Evolutionary conservation across 2,797 vertebrate species (phyloP).

Genomic region (Austrolebias charrua): DNA sequence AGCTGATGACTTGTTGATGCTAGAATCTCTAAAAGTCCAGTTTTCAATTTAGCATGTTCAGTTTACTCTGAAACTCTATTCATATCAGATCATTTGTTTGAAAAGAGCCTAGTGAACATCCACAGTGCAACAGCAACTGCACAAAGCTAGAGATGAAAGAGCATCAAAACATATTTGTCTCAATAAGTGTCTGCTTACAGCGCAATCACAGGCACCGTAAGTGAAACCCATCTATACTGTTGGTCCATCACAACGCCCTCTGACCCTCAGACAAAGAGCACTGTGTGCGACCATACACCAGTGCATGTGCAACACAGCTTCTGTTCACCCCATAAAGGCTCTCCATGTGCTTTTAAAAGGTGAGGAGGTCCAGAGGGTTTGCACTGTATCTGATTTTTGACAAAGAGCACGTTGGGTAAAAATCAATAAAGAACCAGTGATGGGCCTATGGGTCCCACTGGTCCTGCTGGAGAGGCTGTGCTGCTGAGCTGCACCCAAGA

Average conservation of each 20-base stretch:
- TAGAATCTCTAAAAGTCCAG: background rate
- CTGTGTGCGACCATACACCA: conserved; percentile 51
- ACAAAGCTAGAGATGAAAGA: conserved; percentile 13
- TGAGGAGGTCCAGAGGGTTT: conserved; percentile 93
- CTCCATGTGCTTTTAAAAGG: conserved; percentile 94
- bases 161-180: conserved; percentile 57
- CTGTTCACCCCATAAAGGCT: conserved; percentile 82
- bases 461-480: conserved; percentile 57
- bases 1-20: background rate
- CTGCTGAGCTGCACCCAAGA: conserved; percentile 53
- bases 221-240: conserved; percentile 45
- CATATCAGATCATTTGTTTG: conserved; percentile 3
- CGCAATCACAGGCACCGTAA: conserved; percentile 40
- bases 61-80: background rate
- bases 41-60: background rate
- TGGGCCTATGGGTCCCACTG: conserved; percentile 67
- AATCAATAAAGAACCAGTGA: conserved; percentile 93
- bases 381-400: conserved; percentile 98
- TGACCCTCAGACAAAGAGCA: conserved; percentile 68
- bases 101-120: conserved; percentile 6
- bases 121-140: conserved; percentile 23
- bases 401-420: conserved; percentile 94
- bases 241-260: conserved; percentile 52
- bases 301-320: conserved; percentile 47
- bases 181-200: conserved; percentile 54